Percentiles rank a stretch among this genome's conserved stretches.
phyloP scores from a whole-genome alignment of 2,113 vertebrate species.

The Camelus dromedarius region DNA sequence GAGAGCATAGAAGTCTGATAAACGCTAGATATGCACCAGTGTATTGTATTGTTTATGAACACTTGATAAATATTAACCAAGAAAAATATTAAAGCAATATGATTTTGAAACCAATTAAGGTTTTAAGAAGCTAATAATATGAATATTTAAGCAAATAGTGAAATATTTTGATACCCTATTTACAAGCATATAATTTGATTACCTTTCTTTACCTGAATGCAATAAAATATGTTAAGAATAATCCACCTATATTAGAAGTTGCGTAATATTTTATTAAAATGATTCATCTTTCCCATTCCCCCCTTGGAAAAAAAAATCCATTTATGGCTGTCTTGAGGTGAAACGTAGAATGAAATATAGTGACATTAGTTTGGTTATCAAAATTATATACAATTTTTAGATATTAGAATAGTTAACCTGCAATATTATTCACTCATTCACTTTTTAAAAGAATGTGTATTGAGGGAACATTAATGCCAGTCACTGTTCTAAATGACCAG shows the following conservation, averaged over 20 bases:
- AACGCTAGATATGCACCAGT: neutral
- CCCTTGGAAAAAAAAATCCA: neutral
- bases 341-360: neutral
- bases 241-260: neutral
- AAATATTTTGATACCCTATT: neutral
- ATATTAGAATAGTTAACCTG: neutral
- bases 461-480: neutral
- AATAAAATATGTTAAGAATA: neutral
- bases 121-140: constrained; percentile 4
- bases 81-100: neutral
- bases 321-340: neutral
- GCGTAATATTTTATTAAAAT: neutral
- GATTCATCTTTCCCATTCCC: neutral
- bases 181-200: neutral
- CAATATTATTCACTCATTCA: neutral
- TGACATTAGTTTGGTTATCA: neutral
- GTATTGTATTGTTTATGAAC: neutral
- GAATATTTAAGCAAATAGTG: neutral
- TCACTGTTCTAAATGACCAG: neutral
- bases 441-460: neutral
- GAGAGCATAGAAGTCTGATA: neutral
- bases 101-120: neutral
- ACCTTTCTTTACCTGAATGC: neutral
- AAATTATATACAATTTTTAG: neutral
- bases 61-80: neutral